Base-by-base conservation (phyloP, 2,113 vertebrate genomes). In the Hydropotes inermis region DNA sequence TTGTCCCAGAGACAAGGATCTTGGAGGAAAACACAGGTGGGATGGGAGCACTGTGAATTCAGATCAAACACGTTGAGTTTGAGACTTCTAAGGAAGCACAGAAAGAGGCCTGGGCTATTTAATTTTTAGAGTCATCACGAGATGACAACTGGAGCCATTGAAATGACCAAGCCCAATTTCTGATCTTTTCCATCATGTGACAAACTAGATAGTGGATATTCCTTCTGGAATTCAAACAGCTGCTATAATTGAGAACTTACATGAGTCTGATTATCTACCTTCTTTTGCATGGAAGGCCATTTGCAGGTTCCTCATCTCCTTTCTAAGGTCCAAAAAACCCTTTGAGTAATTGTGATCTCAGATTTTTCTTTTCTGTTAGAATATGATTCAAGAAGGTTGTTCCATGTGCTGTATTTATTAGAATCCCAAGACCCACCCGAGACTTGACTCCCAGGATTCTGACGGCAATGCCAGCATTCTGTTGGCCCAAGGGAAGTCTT, bases 161-260 rank as follows among this genome's bases (percentile, higher is more conserved):
- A 55, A 67, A 55, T 6, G 6, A 50, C 70, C 13, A 12, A 9
- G 11, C 33, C 47, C 47, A 50, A 50, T 13, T 50, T 50, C 14
- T 85, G 96, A 81, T 86, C 52, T 97, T 96, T 96, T 97, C 96
- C 95, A 96, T 86, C 1, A 0, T 11, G 64, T 87, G 95, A 97
- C 96, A 97, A 47, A 78, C 39, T 95, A 94, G 87, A 89, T 10
- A 23, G 95, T 84, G 97, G 90, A 94, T 92, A 94, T 84, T 97
- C 54, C 91, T 91, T 47, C 97, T 67, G 17, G 76, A 27, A 27
- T 84, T 79, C 79, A 94, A 95, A 97, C 84, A 98, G 96, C 89
- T 97, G 96, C 92, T 95, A 61, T 39, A 1, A 90, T 25, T 0
- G 0, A 43, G 70, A 87, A 87, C 92, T 95, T 86, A 76, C 87